Conservation (phyloP, 2,888 invertebrate species). For the Ectobius pallidus region DNA sequence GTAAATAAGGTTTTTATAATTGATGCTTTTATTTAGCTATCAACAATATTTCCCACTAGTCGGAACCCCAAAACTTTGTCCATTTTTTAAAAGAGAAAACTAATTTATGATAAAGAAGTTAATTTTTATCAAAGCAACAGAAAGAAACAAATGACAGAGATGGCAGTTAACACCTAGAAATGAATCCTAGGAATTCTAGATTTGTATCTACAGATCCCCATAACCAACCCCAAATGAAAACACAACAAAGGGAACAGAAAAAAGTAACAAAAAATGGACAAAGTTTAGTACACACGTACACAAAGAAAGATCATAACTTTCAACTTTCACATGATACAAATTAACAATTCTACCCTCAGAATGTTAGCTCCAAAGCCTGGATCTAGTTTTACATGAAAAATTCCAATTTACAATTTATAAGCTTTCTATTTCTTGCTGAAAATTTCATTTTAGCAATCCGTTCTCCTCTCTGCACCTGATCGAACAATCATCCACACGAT, state of each 20-base stretch:
- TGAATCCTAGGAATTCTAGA: not conserved
- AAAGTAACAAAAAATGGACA: slow-evolving; percentile 29
- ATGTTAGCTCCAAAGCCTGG: slow-evolving; percentile 1
- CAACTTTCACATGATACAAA: not conserved
- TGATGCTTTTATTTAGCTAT: slow-evolving; percentile 45
- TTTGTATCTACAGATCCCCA: not conserved
- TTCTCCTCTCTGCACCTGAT: slow-evolving; percentile 24
- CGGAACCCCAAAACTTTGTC: slow-evolving; percentile 44
- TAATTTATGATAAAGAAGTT: slow-evolving; percentile 8
- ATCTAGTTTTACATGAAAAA: slow-evolving; percentile 24
- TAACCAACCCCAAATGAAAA: not conserved
- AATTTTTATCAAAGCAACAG: not conserved
- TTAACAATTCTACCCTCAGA: no score
- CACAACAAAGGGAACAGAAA: not conserved
- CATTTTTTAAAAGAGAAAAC: slow-evolving; percentile 32
- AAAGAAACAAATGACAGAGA: slow-evolving; percentile 8
- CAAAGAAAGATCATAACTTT: slow-evolving; percentile 9
- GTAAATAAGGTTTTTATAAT: slow-evolving; percentile 29
- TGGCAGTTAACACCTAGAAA: not conserved
- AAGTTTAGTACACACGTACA: slow-evolving; percentile 24
- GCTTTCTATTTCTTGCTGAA: slow-evolving; percentile 18
- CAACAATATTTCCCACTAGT: slow-evolving; percentile 45
- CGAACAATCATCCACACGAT: slow-evolving; percentile 34
- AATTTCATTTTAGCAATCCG: slow-evolving; percentile 26
- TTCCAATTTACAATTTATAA: slow-evolving; percentile 24